These are phyloP conservation scores for Etheostoma spectabile DNA, from an alignment of 2,113 vertebrate species.

Conservation along the genomic window DNA sequence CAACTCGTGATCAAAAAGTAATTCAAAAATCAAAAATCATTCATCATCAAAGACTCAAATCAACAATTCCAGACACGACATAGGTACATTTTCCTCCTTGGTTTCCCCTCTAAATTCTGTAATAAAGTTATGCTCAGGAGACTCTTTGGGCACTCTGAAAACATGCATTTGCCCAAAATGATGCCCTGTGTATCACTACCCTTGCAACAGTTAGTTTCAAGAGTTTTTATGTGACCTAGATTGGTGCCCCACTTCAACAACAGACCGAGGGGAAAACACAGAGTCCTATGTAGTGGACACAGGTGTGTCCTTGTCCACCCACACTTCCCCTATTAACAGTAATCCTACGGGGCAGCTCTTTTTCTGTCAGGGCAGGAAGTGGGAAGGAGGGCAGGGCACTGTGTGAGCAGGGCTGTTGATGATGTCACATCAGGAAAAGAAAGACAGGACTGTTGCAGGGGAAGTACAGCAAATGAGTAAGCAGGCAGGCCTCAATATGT, in stretches of 20 bases:
- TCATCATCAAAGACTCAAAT: background rate
- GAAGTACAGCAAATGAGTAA: constrained; percentile 42
- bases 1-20: background rate
- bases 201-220: background rate
- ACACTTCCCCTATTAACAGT: constrained; percentile 38
- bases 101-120: background rate
- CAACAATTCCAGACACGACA: background rate
- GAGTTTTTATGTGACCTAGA: constrained; percentile 30
- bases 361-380: constrained; percentile 78
- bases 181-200: background rate
- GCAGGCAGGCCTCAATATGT: background rate
- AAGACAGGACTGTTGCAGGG: constrained; percentile 68
- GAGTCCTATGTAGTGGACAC: constrained; percentile 67
- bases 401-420: constrained; percentile 35
- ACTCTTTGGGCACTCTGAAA: background rate
- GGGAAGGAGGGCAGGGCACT: constrained; percentile 53
- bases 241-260: constrained; percentile 47
- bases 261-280: constrained; percentile 51
- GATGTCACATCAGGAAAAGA: constrained; percentile 73
- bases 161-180: constrained; percentile 11
- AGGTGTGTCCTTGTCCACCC: constrained; percentile 78
- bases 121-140: background rate
- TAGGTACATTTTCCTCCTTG: background rate
- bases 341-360: constrained; percentile 44
- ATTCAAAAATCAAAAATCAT: background rate